Conservation (phyloP, 30 jellyfish, hydroid and myxozoan genomes). For the Aurelia sp. region DNA sequence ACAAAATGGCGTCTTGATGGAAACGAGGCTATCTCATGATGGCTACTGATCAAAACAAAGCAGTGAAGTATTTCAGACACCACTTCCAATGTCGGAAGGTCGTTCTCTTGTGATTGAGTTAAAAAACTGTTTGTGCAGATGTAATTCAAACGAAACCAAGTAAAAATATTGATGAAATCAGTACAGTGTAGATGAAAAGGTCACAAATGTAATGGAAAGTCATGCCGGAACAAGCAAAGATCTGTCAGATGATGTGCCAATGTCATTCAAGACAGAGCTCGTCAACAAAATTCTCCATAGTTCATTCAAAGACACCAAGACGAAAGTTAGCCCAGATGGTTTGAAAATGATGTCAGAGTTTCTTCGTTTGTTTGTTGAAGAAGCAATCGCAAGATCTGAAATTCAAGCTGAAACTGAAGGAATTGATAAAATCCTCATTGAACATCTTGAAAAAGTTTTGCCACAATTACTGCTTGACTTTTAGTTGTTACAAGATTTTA, state of each 20-base stretch:
- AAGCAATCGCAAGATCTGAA: slow-evolving; percentile 56
- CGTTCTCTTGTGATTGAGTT: no score
- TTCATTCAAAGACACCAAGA: slow-evolving; percentile 40
- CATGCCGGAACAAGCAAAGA: no score
- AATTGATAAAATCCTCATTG: slow-evolving; percentile 42
- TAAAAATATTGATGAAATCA: no score
- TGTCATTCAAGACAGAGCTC: slow-evolving; percentile 30
- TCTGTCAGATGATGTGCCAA: not conserved
- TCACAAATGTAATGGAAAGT: no score
- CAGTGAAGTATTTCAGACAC: no score
- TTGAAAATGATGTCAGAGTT: slow-evolving; percentile 34
- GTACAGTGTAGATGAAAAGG: no score
- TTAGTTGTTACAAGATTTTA: not conserved
- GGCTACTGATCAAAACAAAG: no score
- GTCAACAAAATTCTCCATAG: slow-evolving; percentile 16
- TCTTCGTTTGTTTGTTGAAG: slow-evolving; percentile 49
- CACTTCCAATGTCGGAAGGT: no score
- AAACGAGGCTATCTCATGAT: no score
- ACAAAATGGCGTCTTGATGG: no score
- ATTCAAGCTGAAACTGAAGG: slow-evolving; percentile 56
- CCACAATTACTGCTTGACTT: slow-evolving; percentile 72
- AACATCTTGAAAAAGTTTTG: slow-evolving; percentile 66
- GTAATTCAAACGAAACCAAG: no score
- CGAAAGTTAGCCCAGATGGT: slow-evolving; percentile 38
- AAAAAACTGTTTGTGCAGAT: no score